phyloP scores from a whole-genome alignment of 1,140 invertebrate species.

The Nilaparvata lugens region DNA sequence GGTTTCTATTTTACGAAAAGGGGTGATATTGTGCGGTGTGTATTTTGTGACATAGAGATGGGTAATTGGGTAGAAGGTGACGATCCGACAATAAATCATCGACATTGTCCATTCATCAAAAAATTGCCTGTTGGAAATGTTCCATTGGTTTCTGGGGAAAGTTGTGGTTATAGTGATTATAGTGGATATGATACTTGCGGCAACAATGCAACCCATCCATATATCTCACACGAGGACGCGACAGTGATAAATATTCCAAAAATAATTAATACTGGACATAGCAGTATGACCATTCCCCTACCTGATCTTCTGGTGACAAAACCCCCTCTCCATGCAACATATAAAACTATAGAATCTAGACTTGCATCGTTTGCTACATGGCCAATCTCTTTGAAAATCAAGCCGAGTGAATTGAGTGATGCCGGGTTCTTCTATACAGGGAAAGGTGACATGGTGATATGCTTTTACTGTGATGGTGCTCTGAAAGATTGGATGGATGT shows the following conservation, averaged over 20 bases:
- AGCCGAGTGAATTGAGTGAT: constrained; percentile 60
- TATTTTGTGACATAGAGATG: constrained; percentile 76
- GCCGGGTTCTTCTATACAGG: constrained; percentile 81
- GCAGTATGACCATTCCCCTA: too few species aligned
- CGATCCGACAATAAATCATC: constrained; percentile 70
- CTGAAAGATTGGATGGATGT: constrained; percentile 73
- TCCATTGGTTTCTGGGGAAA: constrained; percentile 20
- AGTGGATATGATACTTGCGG: too few species aligned
- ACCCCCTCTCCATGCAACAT: too few species aligned
- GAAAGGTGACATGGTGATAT: constrained; percentile 66
- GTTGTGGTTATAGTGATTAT: too few species aligned
- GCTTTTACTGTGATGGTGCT: constrained; percentile 74
- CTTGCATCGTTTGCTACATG: too few species aligned
- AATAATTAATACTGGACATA: too few species aligned
- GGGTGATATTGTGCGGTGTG: constrained; percentile 65
- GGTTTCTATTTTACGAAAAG: constrained; percentile 63
- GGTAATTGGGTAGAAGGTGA: constrained; percentile 71
- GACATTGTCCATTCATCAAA: constrained; percentile 35
- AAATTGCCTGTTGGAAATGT: constrained; percentile 19
- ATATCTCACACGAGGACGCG: too few species aligned
- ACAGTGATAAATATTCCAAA: too few species aligned
- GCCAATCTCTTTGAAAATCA: background rate
- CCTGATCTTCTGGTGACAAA: too few species aligned
- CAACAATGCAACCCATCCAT: too few species aligned
- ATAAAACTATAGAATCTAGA: too few species aligned